Evolutionary conservation across 2,797 vertebrate species (phyloP), one percentile per base, ranked within the genome.

Genomic region (Neosilurus hyrtlii): DNA sequence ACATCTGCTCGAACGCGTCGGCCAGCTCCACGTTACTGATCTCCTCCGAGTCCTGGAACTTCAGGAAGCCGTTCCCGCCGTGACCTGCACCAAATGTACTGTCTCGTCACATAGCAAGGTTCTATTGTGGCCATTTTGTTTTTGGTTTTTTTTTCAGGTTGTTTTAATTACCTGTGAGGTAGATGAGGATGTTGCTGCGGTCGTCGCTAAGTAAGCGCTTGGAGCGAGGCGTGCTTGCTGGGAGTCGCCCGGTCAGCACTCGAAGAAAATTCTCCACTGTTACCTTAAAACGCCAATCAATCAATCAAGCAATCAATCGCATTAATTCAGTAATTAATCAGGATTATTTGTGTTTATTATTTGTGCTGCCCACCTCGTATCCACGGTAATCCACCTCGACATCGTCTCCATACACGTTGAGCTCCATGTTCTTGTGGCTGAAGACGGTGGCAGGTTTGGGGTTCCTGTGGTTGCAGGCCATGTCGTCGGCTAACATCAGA

Each of bases 31-130:
- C 96, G 56, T 99, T 99, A 82, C 97, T 99, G 82, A 99, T 99
- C 94, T 99, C 98, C 93, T 99, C 98, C 2, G 97, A 99, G 93
- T 99, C 98, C 90, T 99, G 98, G 92, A 99, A 99, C 93, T 99
- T 99, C 86, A 99, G 92, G 88, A 99, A 99, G 71, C 98, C 98
- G 63, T 99, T 99, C 84, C 98, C 97, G 11, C 97, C 98, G 16
- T 99, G 98, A 80, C 98, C 98, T 99, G 90, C 81, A 9, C 4
- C 59, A 72, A 63, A 81, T 24, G 18, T 10, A 73, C 24, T 24
- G 56, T 51, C 9, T 51, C 8, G 22, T 14, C 49, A 20, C 24
- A 16, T 18, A 1, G 3, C 70, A 1, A 15, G 24, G 70, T 10
- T n/a, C n/a, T 72, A 3, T 0, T 15, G 24, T 2, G 7, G 2